Base-by-base conservation (phyloP, 2,113 vertebrate species). In the Ammodytes dubius region DNA sequence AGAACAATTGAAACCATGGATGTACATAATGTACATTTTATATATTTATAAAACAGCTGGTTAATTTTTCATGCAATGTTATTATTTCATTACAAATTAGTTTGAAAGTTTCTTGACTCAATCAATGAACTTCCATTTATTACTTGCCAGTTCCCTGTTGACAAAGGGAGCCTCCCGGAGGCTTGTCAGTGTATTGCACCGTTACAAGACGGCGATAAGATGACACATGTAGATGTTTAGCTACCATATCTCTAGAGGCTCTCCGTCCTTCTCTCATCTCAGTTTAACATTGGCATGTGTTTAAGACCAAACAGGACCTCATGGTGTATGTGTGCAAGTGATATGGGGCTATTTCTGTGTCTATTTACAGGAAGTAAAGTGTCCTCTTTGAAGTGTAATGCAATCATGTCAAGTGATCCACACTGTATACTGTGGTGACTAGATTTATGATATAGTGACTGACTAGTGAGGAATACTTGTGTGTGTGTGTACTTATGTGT, bases 141-240 rank as follows among this genome's bases (percentile, higher is more conserved):
- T 39, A 40, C 27, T 49, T 64, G 37, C 37, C 39, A 57, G 27
- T 47, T 42, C n/a, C 17, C 6, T 54, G 54, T 80, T 88, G 69
- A 40, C 56, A 17, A 42, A 82, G 57, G 53, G 74, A 47, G 74
- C 81, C 90, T 10, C 85, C 86, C 84, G 42, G 56, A 71, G 89
- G 89, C 73, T 10, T 39, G 7, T 70, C 13, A 4, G 11, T 74
- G 71, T 60, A 84, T 59, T 82, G 68, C 88, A 80, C 39, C 64
- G 7, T 27, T 27, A 27, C 27, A 27, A 27, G 27, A 12, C 73
- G 15, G 17, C 54, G 46, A 66, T 46, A 14, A 17, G 27, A 45
- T 65, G 27, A 73, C 13, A 49, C 39, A 52, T 82, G 35, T 45
- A 73, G 35, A 56, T 75, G 35, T 70, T 60, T 50, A 52, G 37